These are phyloP conservation scores for Cryptus viduatorius DNA, from an alignment of 2,888 invertebrate genomes.

Conservation along the genomic window DNA sequence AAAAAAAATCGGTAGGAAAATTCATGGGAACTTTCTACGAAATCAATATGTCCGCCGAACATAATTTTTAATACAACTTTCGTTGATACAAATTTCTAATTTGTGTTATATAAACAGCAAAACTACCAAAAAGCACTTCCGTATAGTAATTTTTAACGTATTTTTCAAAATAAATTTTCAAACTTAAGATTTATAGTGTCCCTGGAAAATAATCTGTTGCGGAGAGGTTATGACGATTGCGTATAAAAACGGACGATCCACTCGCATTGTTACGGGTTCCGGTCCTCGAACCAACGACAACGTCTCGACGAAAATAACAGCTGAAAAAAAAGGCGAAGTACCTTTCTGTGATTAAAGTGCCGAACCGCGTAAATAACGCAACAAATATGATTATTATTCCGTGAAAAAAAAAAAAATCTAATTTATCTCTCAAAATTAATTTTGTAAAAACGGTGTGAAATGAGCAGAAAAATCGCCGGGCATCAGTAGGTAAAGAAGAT, in stretches of 20 bases:
- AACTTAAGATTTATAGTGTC: background rate
- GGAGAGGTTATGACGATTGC: background rate
- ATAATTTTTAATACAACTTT: too few species aligned
- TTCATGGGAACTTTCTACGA: too few species aligned
- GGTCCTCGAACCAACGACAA: background rate
- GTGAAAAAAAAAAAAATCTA: too few species aligned
- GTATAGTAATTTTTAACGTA: too few species aligned
- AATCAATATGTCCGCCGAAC: too few species aligned
- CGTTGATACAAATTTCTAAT: too few species aligned
- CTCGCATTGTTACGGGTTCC: constrained; percentile 2
- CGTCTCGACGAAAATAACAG: background rate
- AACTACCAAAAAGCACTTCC: too few species aligned
- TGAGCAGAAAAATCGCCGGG: background rate
- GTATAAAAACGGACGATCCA: constrained; percentile 15
- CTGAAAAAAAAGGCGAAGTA: constrained; percentile 2
- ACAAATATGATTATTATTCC: too few species aligned
- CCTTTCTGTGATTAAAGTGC: background rate
- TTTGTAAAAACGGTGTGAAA: background rate
- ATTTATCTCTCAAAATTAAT: too few species aligned
- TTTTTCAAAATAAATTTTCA: background rate
- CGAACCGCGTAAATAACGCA: background rate
- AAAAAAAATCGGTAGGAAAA: too few species aligned
- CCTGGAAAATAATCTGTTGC: background rate
- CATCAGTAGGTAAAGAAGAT: background rate
- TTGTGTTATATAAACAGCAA: too few species aligned